These are phyloP conservation scores for Panonychus citri DNA, from an alignment of 1,140 invertebrate species.

Conservation along the genomic window DNA sequence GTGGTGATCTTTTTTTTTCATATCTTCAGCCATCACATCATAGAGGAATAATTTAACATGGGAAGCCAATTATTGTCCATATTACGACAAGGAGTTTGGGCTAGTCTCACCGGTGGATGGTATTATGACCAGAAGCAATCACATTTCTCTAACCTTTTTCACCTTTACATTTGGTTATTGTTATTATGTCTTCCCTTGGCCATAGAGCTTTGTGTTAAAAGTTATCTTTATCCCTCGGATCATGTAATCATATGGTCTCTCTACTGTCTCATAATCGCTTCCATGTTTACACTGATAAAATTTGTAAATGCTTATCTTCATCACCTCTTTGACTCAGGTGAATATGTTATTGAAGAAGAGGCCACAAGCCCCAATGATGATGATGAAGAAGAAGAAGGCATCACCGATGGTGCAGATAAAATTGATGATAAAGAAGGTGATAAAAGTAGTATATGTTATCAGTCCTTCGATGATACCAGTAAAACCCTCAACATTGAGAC, in stretches of 20 bases:
- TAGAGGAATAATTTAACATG: constrained; percentile 35
- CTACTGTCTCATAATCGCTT: constrained; percentile 55
- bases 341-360: constrained; percentile 41
- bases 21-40: too few species aligned
- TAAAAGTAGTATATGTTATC: neutral
- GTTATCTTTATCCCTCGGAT: constrained; percentile 22
- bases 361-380: neutral
- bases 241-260: constrained; percentile 57
- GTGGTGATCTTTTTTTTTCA: too few species aligned
- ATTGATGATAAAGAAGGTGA: constrained; percentile 4
- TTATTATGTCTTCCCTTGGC: constrained; percentile 74
- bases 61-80: constrained; percentile 93
- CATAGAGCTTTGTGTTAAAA: constrained; percentile 4
- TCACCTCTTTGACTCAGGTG: constrained; percentile 80
- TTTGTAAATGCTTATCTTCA: constrained; percentile 72
- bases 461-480: neutral
- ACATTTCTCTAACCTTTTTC: constrained; percentile 92
- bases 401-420: neutral
- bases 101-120: constrained; percentile 91
- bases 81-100: constrained; percentile 91
- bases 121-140: constrained; percentile 93
- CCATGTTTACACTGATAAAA: constrained; percentile 62
- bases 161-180: constrained; percentile 91
- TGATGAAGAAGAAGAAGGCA: too few species aligned
- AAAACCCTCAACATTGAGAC: neutral